Evolutionary conservation across 2,797 vertebrate genomes (phyloP).

Genomic region (Stomatorhinus walkeri): DNA sequence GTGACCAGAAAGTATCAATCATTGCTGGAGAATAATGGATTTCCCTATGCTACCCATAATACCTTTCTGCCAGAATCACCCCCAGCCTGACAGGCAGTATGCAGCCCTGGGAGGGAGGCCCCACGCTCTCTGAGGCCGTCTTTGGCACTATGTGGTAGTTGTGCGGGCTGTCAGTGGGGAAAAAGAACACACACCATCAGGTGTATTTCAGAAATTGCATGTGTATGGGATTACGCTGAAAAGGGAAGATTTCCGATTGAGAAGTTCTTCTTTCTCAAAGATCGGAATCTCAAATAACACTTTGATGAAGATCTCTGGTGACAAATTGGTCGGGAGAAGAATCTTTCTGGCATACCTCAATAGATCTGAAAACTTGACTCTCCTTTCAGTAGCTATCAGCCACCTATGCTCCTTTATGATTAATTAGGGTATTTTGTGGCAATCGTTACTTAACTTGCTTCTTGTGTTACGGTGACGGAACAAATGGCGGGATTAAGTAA

Average conservation of each 20-base stretch:
- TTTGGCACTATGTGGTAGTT: neutral
- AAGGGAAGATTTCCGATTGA: slow-evolving; percentile 26
- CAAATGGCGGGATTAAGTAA: slow-evolving; percentile 45
- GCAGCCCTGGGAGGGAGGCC: neutral
- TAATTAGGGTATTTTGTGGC: slow-evolving; percentile 64
- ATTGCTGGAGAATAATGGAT: neutral
- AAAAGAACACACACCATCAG: neutral
- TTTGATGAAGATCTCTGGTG: slow-evolving; percentile 49
- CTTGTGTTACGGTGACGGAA: slow-evolving; percentile 56
- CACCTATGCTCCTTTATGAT: slow-evolving; percentile 63
- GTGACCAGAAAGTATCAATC: neutral
- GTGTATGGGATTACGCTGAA: slow-evolving; percentile 39
- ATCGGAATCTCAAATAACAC: slow-evolving; percentile 43
- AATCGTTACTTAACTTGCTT: slow-evolving; percentile 53
- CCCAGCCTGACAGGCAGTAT: neutral
- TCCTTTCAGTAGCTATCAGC: slow-evolving; percentile 61
- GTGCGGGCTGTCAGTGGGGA: slow-evolving; percentile 25
- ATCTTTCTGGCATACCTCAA: slow-evolving; percentile 41
- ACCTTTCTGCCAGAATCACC: neutral
- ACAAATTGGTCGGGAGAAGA: slow-evolving; percentile 35
- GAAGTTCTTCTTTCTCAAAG: slow-evolving; percentile 26
- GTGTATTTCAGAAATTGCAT: slow-evolving; percentile 13
- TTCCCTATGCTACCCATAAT: neutral
- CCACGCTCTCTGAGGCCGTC: neutral
- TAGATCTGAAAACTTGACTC: slow-evolving; percentile 35